Percentiles rank a stretch among this genome's conserved stretches.
These are phyloP conservation scores for Montipora foliosa DNA, from an alignment of 64 coral and sea anemone genomes.

Conservation along the genomic window DNA sequence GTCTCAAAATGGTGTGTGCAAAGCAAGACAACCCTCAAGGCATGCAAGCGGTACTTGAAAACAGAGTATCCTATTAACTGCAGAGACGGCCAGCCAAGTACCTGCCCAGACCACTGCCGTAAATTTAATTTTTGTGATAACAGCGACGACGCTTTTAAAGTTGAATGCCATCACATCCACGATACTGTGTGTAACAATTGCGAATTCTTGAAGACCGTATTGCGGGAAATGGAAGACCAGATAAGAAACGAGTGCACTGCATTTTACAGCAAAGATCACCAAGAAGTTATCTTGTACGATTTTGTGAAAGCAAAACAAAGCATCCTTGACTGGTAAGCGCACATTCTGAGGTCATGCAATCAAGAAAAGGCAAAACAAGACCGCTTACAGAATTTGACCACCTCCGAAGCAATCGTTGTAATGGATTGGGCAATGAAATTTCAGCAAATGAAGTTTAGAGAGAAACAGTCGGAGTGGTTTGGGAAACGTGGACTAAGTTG, in stretches of 20 bases:
- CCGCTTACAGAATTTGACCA: not conserved
- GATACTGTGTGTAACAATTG: not conserved
- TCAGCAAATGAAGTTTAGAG: slow-evolving; percentile 29
- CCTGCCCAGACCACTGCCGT: slow-evolving; percentile 54
- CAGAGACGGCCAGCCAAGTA: slow-evolving; percentile 13
- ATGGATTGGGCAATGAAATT: slow-evolving; percentile 63
- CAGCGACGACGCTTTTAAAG: slow-evolving; percentile 2
- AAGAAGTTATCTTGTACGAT: slow-evolving; percentile 51
- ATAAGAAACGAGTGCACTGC: not conserved
- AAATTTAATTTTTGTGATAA: slow-evolving; percentile 39
- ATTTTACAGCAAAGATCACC: slow-evolving; percentile 59
- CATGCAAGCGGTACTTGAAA: slow-evolving; percentile 54
- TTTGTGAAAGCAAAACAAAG: slow-evolving; percentile 43
- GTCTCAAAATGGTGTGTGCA: not conserved
- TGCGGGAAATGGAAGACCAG: slow-evolving; percentile 2
- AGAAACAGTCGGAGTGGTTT: slow-evolving; percentile 41
- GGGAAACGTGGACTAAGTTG: slow-evolving; percentile 45
- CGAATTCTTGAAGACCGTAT: not conserved
- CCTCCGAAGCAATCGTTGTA: not conserved
- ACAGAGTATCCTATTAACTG: slow-evolving; percentile 49
- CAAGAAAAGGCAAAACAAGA: slow-evolving; percentile 45
- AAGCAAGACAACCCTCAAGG: slow-evolving; percentile 27
- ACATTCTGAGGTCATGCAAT: slow-evolving; percentile 18
- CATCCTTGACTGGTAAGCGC: slow-evolving; percentile 17
- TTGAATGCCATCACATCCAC: slow-evolving; percentile 33